Percentiles rank a stretch among this genome's conserved stretches.
These are phyloP conservation scores for Drosophila paucipuncta DNA, from an alignment of 2,888 invertebrate species.

Conservation along the genomic window DNA sequence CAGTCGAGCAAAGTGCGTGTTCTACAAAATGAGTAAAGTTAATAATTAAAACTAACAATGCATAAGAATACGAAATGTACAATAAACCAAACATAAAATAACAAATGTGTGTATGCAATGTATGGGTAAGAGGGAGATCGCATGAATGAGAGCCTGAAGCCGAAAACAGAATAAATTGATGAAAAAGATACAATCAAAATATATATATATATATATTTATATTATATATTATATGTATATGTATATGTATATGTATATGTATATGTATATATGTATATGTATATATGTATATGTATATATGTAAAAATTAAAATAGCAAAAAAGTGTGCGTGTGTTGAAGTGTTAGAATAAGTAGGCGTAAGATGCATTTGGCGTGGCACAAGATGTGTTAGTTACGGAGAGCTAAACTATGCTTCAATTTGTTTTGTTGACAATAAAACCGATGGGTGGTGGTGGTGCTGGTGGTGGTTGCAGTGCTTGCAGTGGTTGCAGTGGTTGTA, in stretches of 20 bases:
- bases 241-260: too few relatives aligned
- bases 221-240: too few relatives aligned
- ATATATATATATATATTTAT: too few relatives aligned
- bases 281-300: too few relatives aligned
- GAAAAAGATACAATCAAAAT: slow-evolving; percentile 11
- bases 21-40: background rate
- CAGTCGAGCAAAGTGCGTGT: slow-evolving; percentile 3
- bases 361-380: slow-evolving; percentile 9
- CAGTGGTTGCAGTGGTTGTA: slow-evolving; percentile 13
- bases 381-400: slow-evolving; percentile 2
- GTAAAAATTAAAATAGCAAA: background rate
- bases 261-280: too few relatives aligned
- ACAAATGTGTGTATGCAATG: background rate
- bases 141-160: background rate
- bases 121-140: background rate
- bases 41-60: background rate
- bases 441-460: slow-evolving; percentile 34
- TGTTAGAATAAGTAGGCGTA: background rate
- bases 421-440: slow-evolving; percentile 12
- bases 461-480: slow-evolving; percentile 17
- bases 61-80: background rate
- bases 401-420: slow-evolving; percentile 16
- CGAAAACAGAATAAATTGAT: background rate
- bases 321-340: background rate
- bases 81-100: background rate